Base-by-base conservation (phyloP, 2,113 vertebrate genomes). In the Brachypteracias leptosomus region DNA sequence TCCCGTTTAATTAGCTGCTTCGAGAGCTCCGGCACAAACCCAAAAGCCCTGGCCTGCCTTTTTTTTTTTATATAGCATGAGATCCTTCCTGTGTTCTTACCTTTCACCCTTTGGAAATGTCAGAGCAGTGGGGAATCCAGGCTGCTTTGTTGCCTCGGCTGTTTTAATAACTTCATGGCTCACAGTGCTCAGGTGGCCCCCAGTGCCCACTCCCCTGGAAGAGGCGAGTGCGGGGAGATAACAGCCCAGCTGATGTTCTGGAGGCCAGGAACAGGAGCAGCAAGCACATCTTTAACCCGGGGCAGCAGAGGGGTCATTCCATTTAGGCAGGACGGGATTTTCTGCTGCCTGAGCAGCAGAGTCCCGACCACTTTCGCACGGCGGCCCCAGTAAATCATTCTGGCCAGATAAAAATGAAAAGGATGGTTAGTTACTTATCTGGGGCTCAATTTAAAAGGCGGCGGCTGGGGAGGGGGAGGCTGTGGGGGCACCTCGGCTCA, bases 81-180 rank as follows among this genome's bases (percentile, higher is more conserved):
- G 65, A 26, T 57, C 59, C 77, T 54, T 21, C 72, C 77, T 31
- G 65, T 16, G 12, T 16, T 80, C 68, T 89, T 85, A 35, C 94
- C 93, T 92, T 33, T 86, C 80, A 74, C 95, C 93, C 91, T 54
- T 20, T 18, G 89, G 79, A 95, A 95, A 94, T 79, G 89, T 87
- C 93, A 87, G 93, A 77, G 83, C 94, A 84, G 91, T 38, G 12
- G 89, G 96, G 84, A 22, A 47, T 9, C 88, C 9, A 29, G 22
- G 1, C 81, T 8, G 74, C 92, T 95, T 79, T 85, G 95, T 68
- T 76, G 74, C 77, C 87, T 75, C 57, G 1, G 1, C 73, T 81
- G 87, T 46, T 93, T 79, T 82, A 91, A 85, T 85, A 96, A 91
- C 84, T 85, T 42, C 7, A 1, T 1, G 70, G 77, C n/a, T 89